Base-by-base conservation (phyloP, 2,113 vertebrate species). In the Limanda limanda region DNA sequence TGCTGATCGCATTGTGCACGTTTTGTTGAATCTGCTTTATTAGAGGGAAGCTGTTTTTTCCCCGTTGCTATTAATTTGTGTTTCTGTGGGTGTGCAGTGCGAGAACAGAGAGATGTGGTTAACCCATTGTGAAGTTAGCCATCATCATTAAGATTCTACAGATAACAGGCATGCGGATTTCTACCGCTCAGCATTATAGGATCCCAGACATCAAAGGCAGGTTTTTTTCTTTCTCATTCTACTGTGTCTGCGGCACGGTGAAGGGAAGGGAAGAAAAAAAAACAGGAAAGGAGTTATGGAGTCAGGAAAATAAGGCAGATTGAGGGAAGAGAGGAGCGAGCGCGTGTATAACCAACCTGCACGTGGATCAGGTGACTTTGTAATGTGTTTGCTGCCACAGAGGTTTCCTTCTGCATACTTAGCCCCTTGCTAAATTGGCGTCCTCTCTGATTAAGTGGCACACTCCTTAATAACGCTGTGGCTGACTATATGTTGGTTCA, bases 141-240 rank as follows among this genome's bases (percentile, higher is more conserved):
- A 84, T 90, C 90, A 93, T 94, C 91, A 93, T 94, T 93, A 93
- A 92, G 92, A 94, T 94, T 87, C 91, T 77, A 63, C 89, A 88
- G 92, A 93, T 93, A 92, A 93, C 90, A 92, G 88, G 88, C 90
- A 87, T 90, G 91, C 84, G 82, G 86, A 88, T 91, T 93, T 92
- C 86, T 85, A 84, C 86, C 87, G 88, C 89, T 93, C 92, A 93
- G 92, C 93, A 93, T 92, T 92, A 92, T 91, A 63, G 74, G 89
- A 90, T 90, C 86, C 86, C 89, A 92, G 89, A 93, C 92, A 90
- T 92, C 92, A 93, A 92, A 93, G 89, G 88, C 83, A 88, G 86
- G 71, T 92, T 91, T 90, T 87, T 82, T 54, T 51, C 18, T 51
- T 20, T 20, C 47, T 51, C 47, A 74, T 88, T 91, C 83, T 63